Conservation (phyloP, 2,113 vertebrate species). For the Dromaius novaehollandiae region DNA sequence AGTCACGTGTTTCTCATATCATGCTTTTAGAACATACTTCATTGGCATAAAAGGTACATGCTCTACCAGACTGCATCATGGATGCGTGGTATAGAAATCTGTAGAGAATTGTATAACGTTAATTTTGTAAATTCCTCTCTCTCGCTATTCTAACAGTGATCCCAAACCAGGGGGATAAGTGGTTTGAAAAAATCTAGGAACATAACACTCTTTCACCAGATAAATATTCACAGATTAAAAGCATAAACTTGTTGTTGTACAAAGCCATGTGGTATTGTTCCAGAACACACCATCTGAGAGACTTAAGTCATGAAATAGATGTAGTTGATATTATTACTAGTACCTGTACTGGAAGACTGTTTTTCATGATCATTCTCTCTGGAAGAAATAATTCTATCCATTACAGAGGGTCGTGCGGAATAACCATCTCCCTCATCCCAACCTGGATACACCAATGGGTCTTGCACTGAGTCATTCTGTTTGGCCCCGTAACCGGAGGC, state of each 20-base stretch:
- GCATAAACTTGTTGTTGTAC: neutral
- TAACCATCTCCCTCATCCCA: neutral
- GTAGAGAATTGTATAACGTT: neutral
- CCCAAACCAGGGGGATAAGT: neutral
- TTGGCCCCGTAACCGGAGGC: neutral
- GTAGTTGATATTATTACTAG: neutral
- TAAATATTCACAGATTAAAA: neutral
- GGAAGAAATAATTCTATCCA: neutral
- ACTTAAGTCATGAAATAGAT: neutral
- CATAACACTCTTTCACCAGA: neutral
- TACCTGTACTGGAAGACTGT: conserved; percentile 31
- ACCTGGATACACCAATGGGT: neutral
- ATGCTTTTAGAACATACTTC: neutral
- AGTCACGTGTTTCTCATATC: neutral
- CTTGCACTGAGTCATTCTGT: neutral
- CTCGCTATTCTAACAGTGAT: neutral
- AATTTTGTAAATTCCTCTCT: neutral
- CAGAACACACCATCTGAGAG: neutral
- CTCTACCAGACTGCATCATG: neutral
- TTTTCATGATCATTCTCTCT: neutral
- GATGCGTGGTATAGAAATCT: neutral
- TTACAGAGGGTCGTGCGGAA: neutral
- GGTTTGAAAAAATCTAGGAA: neutral
- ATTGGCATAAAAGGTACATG: neutral
- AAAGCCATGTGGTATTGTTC: neutral